Evolutionary conservation across 2,888 invertebrate species (phyloP).

Genomic region (Stenotaenia linearis): DNA sequence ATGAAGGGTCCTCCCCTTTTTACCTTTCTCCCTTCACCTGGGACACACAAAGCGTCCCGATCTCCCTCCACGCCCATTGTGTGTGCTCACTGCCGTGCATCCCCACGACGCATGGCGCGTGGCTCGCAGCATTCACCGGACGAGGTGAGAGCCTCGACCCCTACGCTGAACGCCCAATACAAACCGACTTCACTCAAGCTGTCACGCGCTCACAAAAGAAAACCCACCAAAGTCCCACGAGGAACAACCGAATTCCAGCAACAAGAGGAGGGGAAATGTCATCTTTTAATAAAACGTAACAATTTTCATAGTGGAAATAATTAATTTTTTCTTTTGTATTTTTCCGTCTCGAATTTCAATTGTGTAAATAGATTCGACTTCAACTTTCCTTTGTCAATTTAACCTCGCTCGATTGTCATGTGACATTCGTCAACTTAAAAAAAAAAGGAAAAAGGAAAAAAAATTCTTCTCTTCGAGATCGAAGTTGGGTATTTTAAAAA

Average conservation of each 20-base stretch:
- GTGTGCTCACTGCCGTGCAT: conserved; percentile 28
- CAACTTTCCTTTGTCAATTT: not conserved
- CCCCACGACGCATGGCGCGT: conserved; percentile 29
- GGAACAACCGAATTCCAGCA: not conserved
- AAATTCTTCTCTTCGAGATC: not conserved
- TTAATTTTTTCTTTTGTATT: not conserved
- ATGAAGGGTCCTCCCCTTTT: conserved; percentile 1
- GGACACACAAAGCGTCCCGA: conserved; percentile 7
- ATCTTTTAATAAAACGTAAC: not conserved
- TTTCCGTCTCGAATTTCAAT: not conserved
- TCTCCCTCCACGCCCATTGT: conserved; percentile 29
- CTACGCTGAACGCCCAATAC: conserved; percentile 27
- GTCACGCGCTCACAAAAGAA: conserved; percentile 26
- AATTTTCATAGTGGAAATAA: not conserved
- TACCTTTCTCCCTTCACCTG: conserved; percentile 32
- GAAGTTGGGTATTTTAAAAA: not conserved
- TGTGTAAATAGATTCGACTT: not conserved
- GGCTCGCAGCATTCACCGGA: not conserved
- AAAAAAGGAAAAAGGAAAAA: not conserved
- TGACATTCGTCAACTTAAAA: not conserved
- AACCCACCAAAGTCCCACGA: conserved; percentile 6
- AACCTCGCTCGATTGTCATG: not conserved
- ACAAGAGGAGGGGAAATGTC: not conserved
- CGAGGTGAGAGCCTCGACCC: conserved; percentile 27
- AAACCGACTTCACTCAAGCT: conserved; percentile 32